These are phyloP conservation scores for Luidia sarsii DNA, from an alignment of 53 echinoderm and acorn worm species.

Conservation along the genomic window DNA sequence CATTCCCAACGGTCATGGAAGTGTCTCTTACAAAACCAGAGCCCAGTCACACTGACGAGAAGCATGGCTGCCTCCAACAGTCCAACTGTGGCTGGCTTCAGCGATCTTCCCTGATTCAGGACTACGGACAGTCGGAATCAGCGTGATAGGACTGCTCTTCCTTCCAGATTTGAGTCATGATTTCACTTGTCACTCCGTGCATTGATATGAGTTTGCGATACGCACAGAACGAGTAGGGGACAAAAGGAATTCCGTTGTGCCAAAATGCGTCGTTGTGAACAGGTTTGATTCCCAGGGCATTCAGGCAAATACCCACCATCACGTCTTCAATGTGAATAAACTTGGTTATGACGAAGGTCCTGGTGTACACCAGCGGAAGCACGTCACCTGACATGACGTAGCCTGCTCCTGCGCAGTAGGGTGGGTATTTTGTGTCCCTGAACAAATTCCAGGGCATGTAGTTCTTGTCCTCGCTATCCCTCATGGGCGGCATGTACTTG, in stretches of 20 bases:
- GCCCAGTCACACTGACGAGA: no score
- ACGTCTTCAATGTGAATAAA: constrained; percentile 64
- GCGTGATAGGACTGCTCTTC: no score
- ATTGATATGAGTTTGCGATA: constrained; percentile 20
- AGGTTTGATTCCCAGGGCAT: constrained; percentile 36
- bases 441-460: constrained; percentile 54
- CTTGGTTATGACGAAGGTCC: constrained; percentile 14
- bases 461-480: constrained; percentile 47
- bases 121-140: no score
- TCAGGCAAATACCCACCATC: constrained; percentile 39
- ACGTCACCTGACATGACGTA: constrained; percentile 65
- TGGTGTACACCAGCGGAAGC: constrained; percentile 10
- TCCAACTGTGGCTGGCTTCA: no score
- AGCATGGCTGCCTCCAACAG: no score
- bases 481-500: constrained; percentile 19
- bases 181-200: background rate
- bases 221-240: constrained; percentile 11
- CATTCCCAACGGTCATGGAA: no score
- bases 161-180: constrained; percentile 2
- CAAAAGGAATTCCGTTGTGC: background rate
- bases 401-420: constrained; percentile 63
- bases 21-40: no score
- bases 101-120: no score
- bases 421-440: constrained; percentile 53
- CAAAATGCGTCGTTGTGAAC: constrained; percentile 23